These are phyloP conservation scores for Patella vulgata DNA, from an alignment of 1,140 invertebrate genomes.

Conservation along the genomic window DNA sequence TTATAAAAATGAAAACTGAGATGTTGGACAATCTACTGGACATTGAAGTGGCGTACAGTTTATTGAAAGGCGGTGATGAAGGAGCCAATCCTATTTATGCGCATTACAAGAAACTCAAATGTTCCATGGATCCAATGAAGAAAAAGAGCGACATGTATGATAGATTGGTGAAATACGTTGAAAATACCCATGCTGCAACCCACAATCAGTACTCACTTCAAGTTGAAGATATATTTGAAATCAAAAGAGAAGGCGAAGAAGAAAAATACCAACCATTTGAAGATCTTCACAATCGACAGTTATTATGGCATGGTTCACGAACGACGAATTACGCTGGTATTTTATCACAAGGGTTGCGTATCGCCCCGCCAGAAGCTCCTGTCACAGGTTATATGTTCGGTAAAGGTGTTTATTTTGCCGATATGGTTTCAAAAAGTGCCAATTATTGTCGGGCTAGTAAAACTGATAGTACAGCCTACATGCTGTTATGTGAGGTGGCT, in stretches of 20 bases:
- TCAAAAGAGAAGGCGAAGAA: conserved; percentile 57
- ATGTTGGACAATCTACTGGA: conserved; percentile 94
- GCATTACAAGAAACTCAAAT: conserved; percentile 91
- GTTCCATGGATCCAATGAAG: conserved; percentile 80
- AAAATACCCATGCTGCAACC: conserved; percentile 64
- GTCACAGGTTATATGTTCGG: conserved; percentile 96
- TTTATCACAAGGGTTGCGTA: conserved; percentile 93
- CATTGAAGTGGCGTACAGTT: conserved; percentile 93
- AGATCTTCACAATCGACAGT: conserved; percentile 76
- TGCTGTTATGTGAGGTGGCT: conserved; percentile 95
- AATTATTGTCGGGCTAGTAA: conserved; percentile 92
- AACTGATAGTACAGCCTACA: conserved; percentile 78
- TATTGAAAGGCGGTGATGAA: conserved; percentile 75
- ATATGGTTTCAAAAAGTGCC: conserved; percentile 98
- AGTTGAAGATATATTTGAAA: conserved; percentile 61
- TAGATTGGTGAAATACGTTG: conserved; percentile 55
- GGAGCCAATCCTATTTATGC: conserved; percentile 79
- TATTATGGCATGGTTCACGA: conserved; percentile 97
- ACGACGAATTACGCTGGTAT: conserved; percentile 96
- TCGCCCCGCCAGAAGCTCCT: conserved; percentile 75
- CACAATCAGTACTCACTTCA: conserved; percentile 62
- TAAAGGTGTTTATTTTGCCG: conserved; percentile 90
- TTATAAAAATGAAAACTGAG: conserved; percentile 87
- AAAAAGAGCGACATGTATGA: conserved; percentile 79
- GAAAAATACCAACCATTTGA: conserved; percentile 61